A percentile compares a stretch with the other conserved stretches of the same genome.
Conservation (phyloP, 2,113 vertebrate species). For the Setophaga coronata region DNA sequence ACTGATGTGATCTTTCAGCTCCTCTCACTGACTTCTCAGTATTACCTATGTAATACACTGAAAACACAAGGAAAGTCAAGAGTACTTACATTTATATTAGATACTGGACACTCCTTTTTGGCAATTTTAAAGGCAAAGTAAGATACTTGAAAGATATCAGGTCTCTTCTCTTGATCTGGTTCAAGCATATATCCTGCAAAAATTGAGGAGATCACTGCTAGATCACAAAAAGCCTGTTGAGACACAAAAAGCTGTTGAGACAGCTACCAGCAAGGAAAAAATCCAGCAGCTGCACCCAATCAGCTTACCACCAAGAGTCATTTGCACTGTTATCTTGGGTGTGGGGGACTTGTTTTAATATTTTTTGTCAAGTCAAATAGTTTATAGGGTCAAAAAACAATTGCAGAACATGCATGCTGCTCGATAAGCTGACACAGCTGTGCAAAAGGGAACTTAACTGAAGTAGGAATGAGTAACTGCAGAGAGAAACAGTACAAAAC, state of each 20-base stretch:
- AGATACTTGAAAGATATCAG: conserved; percentile 97
- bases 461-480: neutral
- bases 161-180: conserved; percentile 90
- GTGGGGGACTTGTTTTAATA: rapidly evolving
- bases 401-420: rapidly evolving
- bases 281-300: neutral
- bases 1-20: rapidly evolving
- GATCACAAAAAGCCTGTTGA: neutral
- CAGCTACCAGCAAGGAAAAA: neutral
- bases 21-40: neutral
- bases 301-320: neutral
- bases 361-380: neutral
- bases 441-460: neutral
- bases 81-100: conserved; percentile 92
- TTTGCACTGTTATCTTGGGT: too few species aligned
- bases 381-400: neutral
- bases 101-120: conserved; percentile 91
- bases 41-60: neutral
- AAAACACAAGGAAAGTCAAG: rapidly evolving
- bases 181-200: conserved; percentile 95
- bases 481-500: neutral
- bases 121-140: conserved; percentile 94
- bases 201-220: neutral
- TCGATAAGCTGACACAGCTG: neutral
- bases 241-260: neutral